Conservation (phyloP, 1,140 invertebrate genomes). For the Temnothorax longispinosus region DNA sequence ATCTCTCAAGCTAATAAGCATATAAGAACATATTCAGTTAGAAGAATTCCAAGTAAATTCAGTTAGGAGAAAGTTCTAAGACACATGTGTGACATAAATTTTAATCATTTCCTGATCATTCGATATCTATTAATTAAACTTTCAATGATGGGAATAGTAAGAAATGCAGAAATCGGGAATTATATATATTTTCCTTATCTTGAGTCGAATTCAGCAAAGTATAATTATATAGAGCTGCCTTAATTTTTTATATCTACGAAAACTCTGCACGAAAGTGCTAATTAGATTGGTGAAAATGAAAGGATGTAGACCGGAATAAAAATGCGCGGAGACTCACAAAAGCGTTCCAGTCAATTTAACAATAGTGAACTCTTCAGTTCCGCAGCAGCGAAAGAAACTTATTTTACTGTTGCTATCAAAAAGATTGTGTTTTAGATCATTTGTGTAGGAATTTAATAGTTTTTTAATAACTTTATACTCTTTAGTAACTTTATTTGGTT, state of each 20-base stretch:
- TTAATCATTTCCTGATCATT: neutral
- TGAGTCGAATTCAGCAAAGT: neutral
- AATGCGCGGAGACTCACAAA: neutral
- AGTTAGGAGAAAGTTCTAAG: conserved; percentile 5
- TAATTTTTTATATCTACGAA: neutral
- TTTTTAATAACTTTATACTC: neutral
- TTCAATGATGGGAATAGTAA: neutral
- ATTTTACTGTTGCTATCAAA: neutral
- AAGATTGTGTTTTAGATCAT: neutral
- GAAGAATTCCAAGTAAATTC: neutral
- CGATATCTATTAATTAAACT: neutral
- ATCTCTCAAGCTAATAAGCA: conserved; percentile 31
- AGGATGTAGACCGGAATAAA: neutral
- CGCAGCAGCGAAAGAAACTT: neutral
- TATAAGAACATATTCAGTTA: conserved; percentile 53
- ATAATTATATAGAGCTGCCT: neutral
- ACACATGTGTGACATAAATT: conserved; percentile 45
- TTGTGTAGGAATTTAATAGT: neutral
- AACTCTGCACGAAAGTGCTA: neutral
- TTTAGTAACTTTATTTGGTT: neutral
- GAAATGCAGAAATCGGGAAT: neutral
- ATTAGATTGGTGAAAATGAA: conserved; percentile 2
- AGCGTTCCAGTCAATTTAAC: conserved; percentile 14
- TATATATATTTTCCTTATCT: neutral
- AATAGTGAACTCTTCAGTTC: neutral